Percentiles rank a stretch among this genome's conserved stretches.
These are phyloP conservation scores for Latrodectus geometricus DNA, from an alignment of 1,140 invertebrate species.

Conservation along the genomic window DNA sequence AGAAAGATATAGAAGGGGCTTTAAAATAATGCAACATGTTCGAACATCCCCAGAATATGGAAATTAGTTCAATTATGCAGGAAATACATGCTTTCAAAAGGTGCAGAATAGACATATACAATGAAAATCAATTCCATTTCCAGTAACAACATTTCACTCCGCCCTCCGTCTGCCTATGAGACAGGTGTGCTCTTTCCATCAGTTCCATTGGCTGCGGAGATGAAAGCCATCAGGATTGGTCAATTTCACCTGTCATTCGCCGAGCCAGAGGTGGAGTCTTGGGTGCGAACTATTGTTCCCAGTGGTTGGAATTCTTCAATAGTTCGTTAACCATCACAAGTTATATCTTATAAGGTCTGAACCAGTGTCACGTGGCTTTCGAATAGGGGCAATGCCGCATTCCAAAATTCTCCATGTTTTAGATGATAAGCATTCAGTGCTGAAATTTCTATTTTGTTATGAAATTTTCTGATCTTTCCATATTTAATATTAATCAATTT, in stretches of 20 bases:
- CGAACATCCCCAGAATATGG: too few species aligned
- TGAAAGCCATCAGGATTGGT: slow-evolving; percentile 6
- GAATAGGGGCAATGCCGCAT: too few species aligned
- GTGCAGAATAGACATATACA: not conserved
- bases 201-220: slow-evolving; percentile 23
- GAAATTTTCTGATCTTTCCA: too few species aligned
- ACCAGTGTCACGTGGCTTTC: too few species aligned
- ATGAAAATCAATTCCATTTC: slow-evolving; percentile 3
- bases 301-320: slow-evolving; percentile 18
- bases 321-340: slow-evolving; percentile 34
- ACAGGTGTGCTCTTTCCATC: slow-evolving; percentile 20
- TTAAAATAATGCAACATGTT: too few species aligned
- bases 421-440: too few species aligned
- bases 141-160: not conserved
- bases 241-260: slow-evolving; percentile 13
- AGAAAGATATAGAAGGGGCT: too few species aligned
- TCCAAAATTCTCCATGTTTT: too few species aligned
- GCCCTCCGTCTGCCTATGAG: not conserved
- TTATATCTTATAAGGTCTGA: not conserved
- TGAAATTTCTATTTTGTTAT: too few species aligned
- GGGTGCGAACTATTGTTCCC: slow-evolving; percentile 19
- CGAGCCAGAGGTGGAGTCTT: slow-evolving; percentile 1
- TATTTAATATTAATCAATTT: too few species aligned
- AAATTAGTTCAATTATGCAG: too few species aligned
- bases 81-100: too few species aligned